phyloP scores from a whole-genome alignment of 2,797 vertebrate species.

The Aulostomus chinensis region DNA sequence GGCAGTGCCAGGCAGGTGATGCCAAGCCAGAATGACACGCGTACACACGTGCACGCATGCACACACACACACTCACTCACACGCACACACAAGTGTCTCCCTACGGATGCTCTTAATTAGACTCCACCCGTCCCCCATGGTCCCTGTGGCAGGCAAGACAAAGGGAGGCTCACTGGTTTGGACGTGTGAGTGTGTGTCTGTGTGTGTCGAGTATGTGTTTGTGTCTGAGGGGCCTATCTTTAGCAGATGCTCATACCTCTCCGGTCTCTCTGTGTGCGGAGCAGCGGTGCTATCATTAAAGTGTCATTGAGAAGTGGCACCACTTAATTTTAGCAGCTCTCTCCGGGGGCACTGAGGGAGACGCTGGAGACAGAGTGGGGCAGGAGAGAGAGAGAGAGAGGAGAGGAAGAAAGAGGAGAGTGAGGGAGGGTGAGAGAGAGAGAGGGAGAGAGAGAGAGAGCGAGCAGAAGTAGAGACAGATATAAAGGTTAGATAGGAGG shows the following conservation, averaged over 20 bases:
- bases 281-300: conserved; percentile 93
- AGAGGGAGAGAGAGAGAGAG: neutral
- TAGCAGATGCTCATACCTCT: conserved; percentile 91
- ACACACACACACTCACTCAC: conserved; percentile 7
- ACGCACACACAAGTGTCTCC: conserved; percentile 68
- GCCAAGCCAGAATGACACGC: conserved; percentile 81
- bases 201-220: conserved; percentile 54
- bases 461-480: conserved; percentile 44
- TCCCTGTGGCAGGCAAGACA: conserved; percentile 86
- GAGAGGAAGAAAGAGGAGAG: conserved; percentile 9
- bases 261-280: conserved; percentile 90
- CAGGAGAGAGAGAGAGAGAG: conserved; percentile 14
- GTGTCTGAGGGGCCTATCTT: conserved; percentile 86
- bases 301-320: conserved; percentile 99
- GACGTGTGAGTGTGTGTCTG: conserved; percentile 62
- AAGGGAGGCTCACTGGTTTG: conserved; percentile 84
- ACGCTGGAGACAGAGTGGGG: conserved; percentile 74
- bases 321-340: conserved; percentile 98
- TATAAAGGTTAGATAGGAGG: conserved; percentile 56
- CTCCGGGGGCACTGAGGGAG: conserved; percentile 89
- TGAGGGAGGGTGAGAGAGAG: conserved; percentile 17
- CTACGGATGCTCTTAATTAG: conserved; percentile 86
- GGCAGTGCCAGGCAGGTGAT: conserved; percentile 82
- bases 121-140: conserved; percentile 82
- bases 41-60: conserved; percentile 47